A percentile compares a stretch with the other conserved stretches of the same genome.
Evolutionary conservation across 1,140 invertebrate genomes (phyloP).

Genomic region (Phthorimaea operculella): DNA sequence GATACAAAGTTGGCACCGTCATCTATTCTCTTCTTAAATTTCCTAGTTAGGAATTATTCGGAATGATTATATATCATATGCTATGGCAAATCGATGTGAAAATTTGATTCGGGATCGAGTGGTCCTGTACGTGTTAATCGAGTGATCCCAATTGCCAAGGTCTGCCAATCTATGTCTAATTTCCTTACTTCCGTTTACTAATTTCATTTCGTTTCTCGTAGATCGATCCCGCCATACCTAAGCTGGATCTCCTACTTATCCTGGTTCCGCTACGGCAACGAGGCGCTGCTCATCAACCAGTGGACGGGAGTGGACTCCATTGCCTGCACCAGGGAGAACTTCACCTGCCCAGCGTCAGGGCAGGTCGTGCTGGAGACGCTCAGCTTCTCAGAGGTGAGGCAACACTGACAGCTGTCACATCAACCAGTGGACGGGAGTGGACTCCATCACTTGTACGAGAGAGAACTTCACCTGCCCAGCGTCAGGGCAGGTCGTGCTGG

Average conservation of each 20-base stretch:
- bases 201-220: conserved; percentile 30
- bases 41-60: no score
- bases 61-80: no score
- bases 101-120: no score
- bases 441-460: conserved; percentile 76
- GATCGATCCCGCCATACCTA: conserved; percentile 89
- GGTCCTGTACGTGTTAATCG: no score
- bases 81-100: no score
- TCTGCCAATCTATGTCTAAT: no score
- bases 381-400: conserved; percentile 79
- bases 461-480: conserved; percentile 79
- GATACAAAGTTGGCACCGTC: no score
- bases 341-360: conserved; percentile 80
- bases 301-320: conserved; percentile 83
- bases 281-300: conserved; percentile 93
- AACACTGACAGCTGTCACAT: no score
- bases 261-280: conserved; percentile 96
- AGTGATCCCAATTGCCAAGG: no score
- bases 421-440: conserved; percentile 89
- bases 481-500: conserved; percentile 80
- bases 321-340: conserved; percentile 76
- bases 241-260: conserved; percentile 93
- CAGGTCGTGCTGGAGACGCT: conserved; percentile 81
- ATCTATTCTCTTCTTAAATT: no score
- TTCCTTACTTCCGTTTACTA: no score